These are phyloP conservation scores for Drosophila malerkotliana DNA, from an alignment of 1,140 invertebrate genomes.

Conservation along the genomic window DNA sequence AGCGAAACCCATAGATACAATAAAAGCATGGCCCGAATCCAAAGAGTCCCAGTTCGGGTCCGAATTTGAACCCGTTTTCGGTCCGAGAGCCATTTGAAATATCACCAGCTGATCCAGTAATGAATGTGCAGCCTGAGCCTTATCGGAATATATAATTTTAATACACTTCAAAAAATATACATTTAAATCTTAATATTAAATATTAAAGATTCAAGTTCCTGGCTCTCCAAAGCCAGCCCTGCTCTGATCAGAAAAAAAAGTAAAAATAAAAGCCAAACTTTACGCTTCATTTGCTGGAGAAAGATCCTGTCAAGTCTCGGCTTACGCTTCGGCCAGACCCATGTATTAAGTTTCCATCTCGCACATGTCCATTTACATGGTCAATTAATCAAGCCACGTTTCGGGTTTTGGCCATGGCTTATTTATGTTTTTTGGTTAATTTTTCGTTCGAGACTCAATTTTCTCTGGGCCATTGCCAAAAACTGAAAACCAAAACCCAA, in stretches of 20 bases:
- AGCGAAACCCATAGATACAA: constrained; percentile 3
- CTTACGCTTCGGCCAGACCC: constrained; percentile 45
- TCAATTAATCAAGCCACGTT: constrained; percentile 73
- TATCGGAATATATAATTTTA: neutral
- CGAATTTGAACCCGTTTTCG: constrained; percentile 57
- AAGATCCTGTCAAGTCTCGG: constrained; percentile 56
- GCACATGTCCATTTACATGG: constrained; percentile 81
- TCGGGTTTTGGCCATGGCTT: constrained; percentile 7
- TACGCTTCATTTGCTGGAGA: constrained; percentile 72
- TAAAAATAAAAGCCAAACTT: constrained; percentile 52
- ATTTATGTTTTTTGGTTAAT: constrained; percentile 34
- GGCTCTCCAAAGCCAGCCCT: neutral
- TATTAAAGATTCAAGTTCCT: too few relatives aligned
- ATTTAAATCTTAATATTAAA: too few relatives aligned
- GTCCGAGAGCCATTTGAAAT: constrained; percentile 61
- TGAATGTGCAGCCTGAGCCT: constrained; percentile 55
- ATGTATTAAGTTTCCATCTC: constrained; percentile 75
- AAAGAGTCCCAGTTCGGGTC: constrained; percentile 39
- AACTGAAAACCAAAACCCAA: constrained; percentile 22
- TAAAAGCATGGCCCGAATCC: constrained; percentile 8
- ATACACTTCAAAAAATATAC: neutral
- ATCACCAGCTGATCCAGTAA: constrained; percentile 75
- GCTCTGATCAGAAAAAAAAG: constrained; percentile 21
- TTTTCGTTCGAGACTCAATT: constrained; percentile 41
- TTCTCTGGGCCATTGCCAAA: constrained; percentile 49